These are phyloP conservation scores for Clangula hyemalis DNA, from an alignment of 2,797 vertebrate species.

Conservation along the genomic window DNA sequence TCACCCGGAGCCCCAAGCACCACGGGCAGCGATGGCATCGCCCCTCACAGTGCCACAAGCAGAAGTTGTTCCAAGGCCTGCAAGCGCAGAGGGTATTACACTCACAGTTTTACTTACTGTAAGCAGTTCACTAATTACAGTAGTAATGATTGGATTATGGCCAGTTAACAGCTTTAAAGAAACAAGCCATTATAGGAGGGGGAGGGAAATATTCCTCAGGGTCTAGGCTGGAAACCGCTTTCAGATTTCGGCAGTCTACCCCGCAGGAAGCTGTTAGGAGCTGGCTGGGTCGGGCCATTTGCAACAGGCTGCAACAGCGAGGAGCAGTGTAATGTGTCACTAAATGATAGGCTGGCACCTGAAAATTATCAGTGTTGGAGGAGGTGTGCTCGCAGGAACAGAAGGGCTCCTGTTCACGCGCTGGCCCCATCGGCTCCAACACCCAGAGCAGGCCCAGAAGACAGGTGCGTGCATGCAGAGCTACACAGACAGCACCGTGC, in stretches of 20 bases:
- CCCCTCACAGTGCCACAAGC: not conserved
- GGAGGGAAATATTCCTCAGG: not conserved
- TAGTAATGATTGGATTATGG: slow-evolving; percentile 57
- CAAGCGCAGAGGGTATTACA: not conserved
- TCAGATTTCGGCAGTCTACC: not conserved
- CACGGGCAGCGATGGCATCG: not conserved
- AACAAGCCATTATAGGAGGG: not conserved
- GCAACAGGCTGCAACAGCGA: not conserved
- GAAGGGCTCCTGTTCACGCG: not conserved
- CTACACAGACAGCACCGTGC: not conserved
- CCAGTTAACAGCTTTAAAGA: slow-evolving; percentile 52
- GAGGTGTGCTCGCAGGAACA: not conserved
- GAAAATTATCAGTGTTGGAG: not conserved
- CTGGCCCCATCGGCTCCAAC: not conserved
- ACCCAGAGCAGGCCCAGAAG: not conserved
- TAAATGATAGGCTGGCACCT: not conserved
- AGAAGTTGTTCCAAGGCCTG: slow-evolving; percentile 7
- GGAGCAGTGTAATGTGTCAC: not conserved
- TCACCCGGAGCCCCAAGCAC: not conserved
- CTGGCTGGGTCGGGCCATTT: not conserved
- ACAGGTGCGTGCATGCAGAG: not conserved
- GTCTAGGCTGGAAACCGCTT: not conserved
- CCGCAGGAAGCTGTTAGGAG: not conserved
- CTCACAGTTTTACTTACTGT: slow-evolving; percentile 49
- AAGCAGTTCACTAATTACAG: slow-evolving; percentile 64